These are phyloP conservation scores for Poeciliopsis presidionis DNA, from an alignment of 2,797 vertebrate genomes.

Conservation along the genomic window DNA sequence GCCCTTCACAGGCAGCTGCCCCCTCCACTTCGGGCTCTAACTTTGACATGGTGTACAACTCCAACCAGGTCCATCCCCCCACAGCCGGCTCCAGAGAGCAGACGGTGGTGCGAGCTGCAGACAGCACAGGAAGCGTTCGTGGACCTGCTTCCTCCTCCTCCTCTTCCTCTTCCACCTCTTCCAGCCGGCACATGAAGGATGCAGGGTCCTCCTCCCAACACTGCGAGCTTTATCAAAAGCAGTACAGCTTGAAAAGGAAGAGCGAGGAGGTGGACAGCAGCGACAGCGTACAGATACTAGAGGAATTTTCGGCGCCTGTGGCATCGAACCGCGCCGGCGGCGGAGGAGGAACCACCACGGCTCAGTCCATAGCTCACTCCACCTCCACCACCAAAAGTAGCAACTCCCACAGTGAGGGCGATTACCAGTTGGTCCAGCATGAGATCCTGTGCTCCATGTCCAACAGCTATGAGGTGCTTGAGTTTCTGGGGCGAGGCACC, in stretches of 20 bases:
- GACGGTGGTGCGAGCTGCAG: constrained; percentile 90
- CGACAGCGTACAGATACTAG: constrained; percentile 98
- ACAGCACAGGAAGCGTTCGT: constrained; percentile 89
- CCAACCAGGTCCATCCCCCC: constrained; percentile 74
- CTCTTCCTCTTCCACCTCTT: constrained; percentile 68
- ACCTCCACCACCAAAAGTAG: constrained; percentile 94
- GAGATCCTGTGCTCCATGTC: constrained; percentile 98
- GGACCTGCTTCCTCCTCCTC: constrained; percentile 81
- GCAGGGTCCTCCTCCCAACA: constrained; percentile 79
- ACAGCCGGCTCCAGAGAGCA: constrained; percentile 82
- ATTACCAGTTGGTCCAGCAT: constrained; percentile 98
- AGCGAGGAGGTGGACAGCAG: constrained; percentile 98
- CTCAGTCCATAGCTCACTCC: constrained; percentile 88
- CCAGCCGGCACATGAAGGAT: constrained; percentile 87
- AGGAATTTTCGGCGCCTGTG: constrained; percentile 97
- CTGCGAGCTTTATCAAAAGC: constrained; percentile 91
- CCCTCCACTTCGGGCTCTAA: constrained; percentile 87
- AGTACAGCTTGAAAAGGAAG: constrained; percentile 91
- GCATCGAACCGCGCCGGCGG: constrained; percentile 84
- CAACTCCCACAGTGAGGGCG: constrained; percentile 95
- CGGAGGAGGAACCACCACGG: constrained; percentile 86
- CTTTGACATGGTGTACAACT: constrained; percentile 87
- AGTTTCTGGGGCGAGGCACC: constrained; percentile 96
- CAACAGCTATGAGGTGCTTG: constrained; percentile 97
- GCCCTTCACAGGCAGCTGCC: constrained; percentile 82